These are phyloP conservation scores for Orgyia antiqua DNA, from an alignment of 2,888 invertebrate species.

Conservation along the genomic window DNA sequence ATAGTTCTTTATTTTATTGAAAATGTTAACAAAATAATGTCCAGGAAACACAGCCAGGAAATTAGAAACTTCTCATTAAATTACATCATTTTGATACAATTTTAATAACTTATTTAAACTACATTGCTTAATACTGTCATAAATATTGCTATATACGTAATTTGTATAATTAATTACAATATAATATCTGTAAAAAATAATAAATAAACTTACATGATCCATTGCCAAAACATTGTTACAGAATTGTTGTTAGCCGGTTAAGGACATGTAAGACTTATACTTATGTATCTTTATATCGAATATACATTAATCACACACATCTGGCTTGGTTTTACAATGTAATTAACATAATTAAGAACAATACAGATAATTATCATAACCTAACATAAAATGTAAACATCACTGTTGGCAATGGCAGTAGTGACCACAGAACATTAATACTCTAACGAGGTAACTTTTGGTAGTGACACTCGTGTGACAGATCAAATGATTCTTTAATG, in stretches of 20 bases:
- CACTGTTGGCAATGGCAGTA: constrained; percentile 6
- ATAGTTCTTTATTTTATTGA: too few species aligned
- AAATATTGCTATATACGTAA: too few species aligned
- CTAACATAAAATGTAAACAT: constrained; percentile 22
- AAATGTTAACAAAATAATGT: too few species aligned
- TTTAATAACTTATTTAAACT: too few species aligned
- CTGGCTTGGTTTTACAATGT: not conserved
- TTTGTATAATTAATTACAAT: not conserved
- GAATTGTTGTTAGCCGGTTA: not conserved
- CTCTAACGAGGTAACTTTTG: too few species aligned
- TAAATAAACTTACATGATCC: constrained; percentile 7
- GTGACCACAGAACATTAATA: too few species aligned
- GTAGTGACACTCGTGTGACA: too few species aligned
- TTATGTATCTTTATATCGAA: constrained; percentile 1
- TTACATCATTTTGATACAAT: too few species aligned
- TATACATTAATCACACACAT: not conserved
- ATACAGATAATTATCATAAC: constrained; percentile 12
- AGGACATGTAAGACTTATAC: not conserved
- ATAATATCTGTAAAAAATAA: not conserved
- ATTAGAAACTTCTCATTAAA: too few species aligned
- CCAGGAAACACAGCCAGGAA: too few species aligned
- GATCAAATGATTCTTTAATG: not conserved
- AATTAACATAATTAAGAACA: constrained; percentile 1
- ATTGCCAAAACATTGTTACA: constrained; percentile 8
- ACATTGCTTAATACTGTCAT: too few species aligned